Evolutionary conservation across 2,888 invertebrate species (phyloP), one percentile per base, ranked within the genome.

Genomic region (Lingula anatina): DNA sequence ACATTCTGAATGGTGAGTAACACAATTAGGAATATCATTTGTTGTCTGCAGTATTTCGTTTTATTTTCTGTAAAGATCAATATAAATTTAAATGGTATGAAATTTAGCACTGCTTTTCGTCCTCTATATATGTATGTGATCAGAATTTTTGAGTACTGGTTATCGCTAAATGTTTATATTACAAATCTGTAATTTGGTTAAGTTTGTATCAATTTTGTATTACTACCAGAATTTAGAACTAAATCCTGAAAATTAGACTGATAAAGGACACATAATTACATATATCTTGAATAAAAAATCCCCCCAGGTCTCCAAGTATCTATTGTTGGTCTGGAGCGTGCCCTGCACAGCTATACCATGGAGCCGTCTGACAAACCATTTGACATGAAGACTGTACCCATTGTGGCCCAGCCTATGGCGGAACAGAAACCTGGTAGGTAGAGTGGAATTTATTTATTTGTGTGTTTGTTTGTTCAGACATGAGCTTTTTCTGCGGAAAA

Each of bases 271-370:
- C 35, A 31, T 31, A 9, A 31, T 31, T 15, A 20, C n/a, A n/a
- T n/a, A n/a, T n/a, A n/a, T n/a, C n/a, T n/a, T n/a, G n/a, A 7
- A 1, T 31, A 35, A 4, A n/a, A 3, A 31, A 3, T 31, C 9
- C 15, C 31, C 15, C 9, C 57, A 73, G 75, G 73, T 31, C 58
- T 74, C 47, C 74, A 75, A 50, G 86, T 90, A 15, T 93, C 96
- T 3, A 84, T 93, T 43, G 86, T 90, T 1, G 85, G 90, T 47
- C 81, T 99, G 38, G 99, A 99, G 73, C 85, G 89, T 56, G 87
- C 92, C 1, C 80, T 99, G 38, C 82, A 85, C 35, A 88, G 89
- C 64, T 93, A 96, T 73, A 80, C 89, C 7, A 83, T 85, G 45
- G 85, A 86, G 0, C 80, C 85, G 0, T 83, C 87, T 21, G 84